Evolutionary conservation across 2,113 vertebrate genomes (phyloP), one percentile per base, ranked within the genome.

Genomic region (Scophthalmus maximus): DNA sequence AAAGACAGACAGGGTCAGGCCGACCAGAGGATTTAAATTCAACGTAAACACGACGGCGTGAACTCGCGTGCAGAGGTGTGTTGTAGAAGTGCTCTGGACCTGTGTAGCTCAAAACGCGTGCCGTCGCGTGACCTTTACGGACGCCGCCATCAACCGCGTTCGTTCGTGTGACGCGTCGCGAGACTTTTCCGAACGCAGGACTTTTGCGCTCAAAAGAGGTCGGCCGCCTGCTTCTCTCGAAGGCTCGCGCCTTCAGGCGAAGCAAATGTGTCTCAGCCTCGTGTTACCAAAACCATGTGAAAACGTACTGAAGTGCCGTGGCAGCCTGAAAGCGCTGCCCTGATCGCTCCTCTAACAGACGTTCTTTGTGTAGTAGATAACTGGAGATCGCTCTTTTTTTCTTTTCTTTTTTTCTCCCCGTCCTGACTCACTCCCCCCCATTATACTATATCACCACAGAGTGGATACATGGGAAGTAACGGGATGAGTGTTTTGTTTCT

Each of bases 371-470:
- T 76, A 76, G 75, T 57, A 69, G 38, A 77, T 44, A 73, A 76
- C 82, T 83, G 87, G 82, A 87, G 68, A 38, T 64, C 2, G 73
- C 3, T 57, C 12, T 10, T 46, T 20, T 34, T 27, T 47, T 25
- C 17, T 61, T 23, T 26, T 57, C 42, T 6, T 47, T 26, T 68
- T 22, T n/a, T n/a, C n/a, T n/a, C n/a, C n/a, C n/a, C n/a, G n/a
- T n/a, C n/a, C 29, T 17, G 55, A 53, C 34, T 76, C 42, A 44
- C 27, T 36, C 49, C n/a, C n/a, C n/a, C n/a, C 26, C 22, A 2
- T 76, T 63, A 30, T 46, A 3, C 0, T 63, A 20, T 66, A 4
- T 20, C 18, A 50, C 53, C n/a, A 53, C 15, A 30, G 57, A 27
- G 30, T 77, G 60, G 17, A 32, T 50, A 36, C 17, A 14, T 34